These are phyloP conservation scores for Tachycineta bicolor DNA, from an alignment of 2,113 vertebrate genomes.

Conservation along the genomic window DNA sequence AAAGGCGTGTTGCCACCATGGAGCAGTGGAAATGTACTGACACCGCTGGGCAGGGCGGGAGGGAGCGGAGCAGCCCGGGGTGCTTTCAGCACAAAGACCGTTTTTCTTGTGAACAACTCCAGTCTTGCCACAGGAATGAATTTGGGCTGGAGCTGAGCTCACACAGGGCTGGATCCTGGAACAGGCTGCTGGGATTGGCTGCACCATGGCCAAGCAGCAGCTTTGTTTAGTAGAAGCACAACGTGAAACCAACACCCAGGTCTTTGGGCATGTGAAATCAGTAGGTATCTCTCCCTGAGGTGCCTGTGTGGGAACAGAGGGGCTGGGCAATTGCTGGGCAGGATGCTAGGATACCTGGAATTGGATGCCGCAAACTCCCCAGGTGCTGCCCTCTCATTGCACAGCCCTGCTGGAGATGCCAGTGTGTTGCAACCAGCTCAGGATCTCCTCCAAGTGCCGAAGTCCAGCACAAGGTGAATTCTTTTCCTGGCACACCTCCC, in stretches of 20 bases:
- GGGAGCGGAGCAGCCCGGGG: neutral
- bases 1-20: neutral
- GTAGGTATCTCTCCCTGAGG: neutral
- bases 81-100: neutral
- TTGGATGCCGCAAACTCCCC: neutral
- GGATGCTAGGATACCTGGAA: neutral
- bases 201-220: neutral
- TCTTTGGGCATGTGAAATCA: neutral
- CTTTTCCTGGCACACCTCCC: slow-evolving; percentile 13
- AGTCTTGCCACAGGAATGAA: neutral
- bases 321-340: neutral
- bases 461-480: neutral
- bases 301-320: neutral
- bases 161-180: neutral
- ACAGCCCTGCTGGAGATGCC: neutral
- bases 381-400: neutral
- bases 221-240: neutral
- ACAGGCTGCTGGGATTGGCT: neutral
- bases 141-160: neutral
- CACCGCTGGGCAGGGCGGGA: neutral
- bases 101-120: neutral
- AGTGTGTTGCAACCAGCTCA: neutral
- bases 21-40: slow-evolving; percentile 8
- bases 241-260: fast-evolving
- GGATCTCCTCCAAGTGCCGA: slow-evolving; percentile 9